A percentile compares a stretch with the other conserved stretches of the same genome.
Conservation (phyloP, 2,113 vertebrate genomes). For the Columbina picui region DNA sequence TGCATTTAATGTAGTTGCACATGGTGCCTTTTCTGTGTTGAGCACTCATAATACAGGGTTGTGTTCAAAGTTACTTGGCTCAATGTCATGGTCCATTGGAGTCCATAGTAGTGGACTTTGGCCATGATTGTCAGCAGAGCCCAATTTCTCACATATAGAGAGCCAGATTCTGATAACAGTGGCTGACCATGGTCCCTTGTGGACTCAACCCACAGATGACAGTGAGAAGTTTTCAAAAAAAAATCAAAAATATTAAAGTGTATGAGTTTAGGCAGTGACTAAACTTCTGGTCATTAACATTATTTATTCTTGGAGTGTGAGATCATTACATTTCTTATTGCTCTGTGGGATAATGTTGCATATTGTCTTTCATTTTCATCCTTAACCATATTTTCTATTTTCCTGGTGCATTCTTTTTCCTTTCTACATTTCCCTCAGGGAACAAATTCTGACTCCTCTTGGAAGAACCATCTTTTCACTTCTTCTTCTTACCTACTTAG, state of each 20-base stretch:
- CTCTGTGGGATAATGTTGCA: background rate
- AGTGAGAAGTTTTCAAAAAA: background rate
- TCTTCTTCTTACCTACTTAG: background rate
- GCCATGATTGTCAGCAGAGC: background rate
- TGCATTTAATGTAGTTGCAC: background rate
- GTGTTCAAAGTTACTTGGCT: background rate
- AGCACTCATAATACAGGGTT: rapidly evolving
- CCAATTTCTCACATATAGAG: background rate
- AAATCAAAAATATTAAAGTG: background rate
- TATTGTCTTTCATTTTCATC: background rate
- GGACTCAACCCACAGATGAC: background rate
- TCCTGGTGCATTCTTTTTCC: background rate
- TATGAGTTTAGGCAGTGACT: background rate
- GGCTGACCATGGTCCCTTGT: background rate
- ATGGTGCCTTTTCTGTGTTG: background rate
- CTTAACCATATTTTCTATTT: background rate
- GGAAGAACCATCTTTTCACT: background rate
- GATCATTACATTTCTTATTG: background rate
- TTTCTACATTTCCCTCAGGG: background rate
- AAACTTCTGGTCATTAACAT: background rate
- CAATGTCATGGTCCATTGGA: background rate
- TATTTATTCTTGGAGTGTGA: background rate
- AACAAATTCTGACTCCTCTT: background rate
- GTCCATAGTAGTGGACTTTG: background rate
- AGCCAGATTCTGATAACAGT: background rate